Evolutionary conservation across 2,797 vertebrate genomes (phyloP), one percentile per base, ranked within the genome.

Genomic region (Rhodeus uyekii): DNA sequence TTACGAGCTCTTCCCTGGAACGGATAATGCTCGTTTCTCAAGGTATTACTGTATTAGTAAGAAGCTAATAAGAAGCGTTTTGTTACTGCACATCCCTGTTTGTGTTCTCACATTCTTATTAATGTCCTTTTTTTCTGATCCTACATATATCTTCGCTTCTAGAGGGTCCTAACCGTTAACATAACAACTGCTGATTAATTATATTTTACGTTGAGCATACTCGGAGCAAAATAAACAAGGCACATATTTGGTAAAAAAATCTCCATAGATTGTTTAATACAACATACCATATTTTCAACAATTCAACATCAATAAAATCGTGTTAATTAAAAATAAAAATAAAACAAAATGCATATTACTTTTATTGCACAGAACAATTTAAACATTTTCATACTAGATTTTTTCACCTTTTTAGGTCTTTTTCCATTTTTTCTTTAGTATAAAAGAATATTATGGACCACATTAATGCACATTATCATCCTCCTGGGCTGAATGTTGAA

Each of bases 331-430:
- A 93, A 93, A 93, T 91, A 44, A 79, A 90, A 91, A 91, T 89
- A 93, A 91, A 92, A 90, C 90, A 93, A 93, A 95, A 93, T 95
- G 94, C 94, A 95, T 95, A 95, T 94, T 95, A 96, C 92, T 88
- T 92, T 96, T 95, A 95, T 96, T 96, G 94, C 95, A 95, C 95
- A 95, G 93, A 95, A 96, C 94, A 95, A 94, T 93, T 93, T 91
- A 87, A 94, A 95, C 93, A 89, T 93, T 92, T 94, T 87, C 92
- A 92, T 91, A 67, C 88, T 93, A 94, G 93, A 91, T 93, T 93
- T 82, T 85, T 83, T 82, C 87, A 90, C 71, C 55, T 81, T 93
- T 89, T 89, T 77, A 69, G 86, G 77, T 74, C 74, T 73, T 29
- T 85, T 82, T 79, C 87, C 1, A 29, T 90, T 90, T 93, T 87